Percentiles rank a stretch among this genome's conserved stretches.
Conservation (phyloP, 2,888 invertebrate species). For the Drosophila sordidapex region DNA sequence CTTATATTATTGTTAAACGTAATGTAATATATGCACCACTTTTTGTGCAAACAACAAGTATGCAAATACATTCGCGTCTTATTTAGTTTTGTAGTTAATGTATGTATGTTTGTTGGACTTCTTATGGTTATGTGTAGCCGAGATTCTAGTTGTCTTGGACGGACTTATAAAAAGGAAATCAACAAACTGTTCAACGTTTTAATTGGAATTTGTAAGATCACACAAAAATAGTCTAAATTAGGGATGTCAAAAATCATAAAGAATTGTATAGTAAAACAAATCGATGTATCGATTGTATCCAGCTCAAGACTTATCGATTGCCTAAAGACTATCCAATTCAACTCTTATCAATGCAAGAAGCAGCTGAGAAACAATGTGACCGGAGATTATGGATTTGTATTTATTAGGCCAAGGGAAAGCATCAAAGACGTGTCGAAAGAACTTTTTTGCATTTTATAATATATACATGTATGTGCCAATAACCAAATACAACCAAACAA, state of each 20-base stretch:
- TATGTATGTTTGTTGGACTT: slow-evolving; percentile 2
- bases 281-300: slow-evolving; percentile 45
- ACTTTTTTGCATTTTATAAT: neutral
- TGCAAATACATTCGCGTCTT: slow-evolving; percentile 31
- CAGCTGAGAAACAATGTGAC: slow-evolving; percentile 32
- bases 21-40: slow-evolving; percentile 27
- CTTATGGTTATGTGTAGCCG: slow-evolving; percentile 8
- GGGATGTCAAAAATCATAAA: slow-evolving; percentile 44
- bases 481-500: neutral
- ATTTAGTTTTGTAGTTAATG: slow-evolving; percentile 13
- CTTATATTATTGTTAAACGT: slow-evolving; percentile 14
- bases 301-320: slow-evolving; percentile 29
- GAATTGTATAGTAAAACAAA: slow-evolving; percentile 29
- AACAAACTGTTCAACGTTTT: slow-evolving; percentile 27
- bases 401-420: neutral
- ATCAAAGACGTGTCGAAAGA: neutral
- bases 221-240: slow-evolving; percentile 45
- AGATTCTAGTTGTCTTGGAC: slow-evolving; percentile 43
- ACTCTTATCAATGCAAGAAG: slow-evolving; percentile 8
- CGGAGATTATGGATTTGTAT: slow-evolving; percentile 6
- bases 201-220: slow-evolving; percentile 55
- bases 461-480: neutral
- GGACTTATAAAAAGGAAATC: slow-evolving; percentile 35
- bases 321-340: slow-evolving; percentile 6
- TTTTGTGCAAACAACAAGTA: slow-evolving; percentile 47